Percentiles rank a stretch among this genome's conserved stretches.
These are phyloP conservation scores for Porites cylindrica DNA, from an alignment of 92 coral and sea anemone species.

Conservation along the genomic window DNA sequence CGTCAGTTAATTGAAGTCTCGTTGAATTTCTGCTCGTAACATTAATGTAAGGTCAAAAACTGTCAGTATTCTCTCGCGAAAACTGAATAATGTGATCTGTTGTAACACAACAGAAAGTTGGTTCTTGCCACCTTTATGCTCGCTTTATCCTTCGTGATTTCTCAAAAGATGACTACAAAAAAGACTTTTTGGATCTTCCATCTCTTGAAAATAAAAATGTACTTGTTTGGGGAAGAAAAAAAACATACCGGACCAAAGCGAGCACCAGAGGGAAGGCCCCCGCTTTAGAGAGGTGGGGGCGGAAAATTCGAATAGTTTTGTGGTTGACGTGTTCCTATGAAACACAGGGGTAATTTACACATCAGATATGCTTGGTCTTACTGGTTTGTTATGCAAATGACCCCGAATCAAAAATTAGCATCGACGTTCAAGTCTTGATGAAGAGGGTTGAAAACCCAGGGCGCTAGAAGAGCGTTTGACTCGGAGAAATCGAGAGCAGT, in stretches of 20 bases:
- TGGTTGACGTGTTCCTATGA: background rate
- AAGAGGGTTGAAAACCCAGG: background rate
- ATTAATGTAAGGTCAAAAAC: too few relatives aligned
- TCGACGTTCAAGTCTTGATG: conserved; percentile 36
- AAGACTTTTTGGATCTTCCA: too few relatives aligned
- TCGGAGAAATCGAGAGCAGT: conserved; percentile 12
- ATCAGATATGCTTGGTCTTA: conserved; percentile 18
- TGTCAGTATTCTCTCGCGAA: too few relatives aligned
- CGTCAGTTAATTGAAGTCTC: too few relatives aligned
- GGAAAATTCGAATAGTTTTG: background rate
- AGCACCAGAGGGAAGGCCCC: too few relatives aligned
- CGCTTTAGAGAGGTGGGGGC: too few relatives aligned
- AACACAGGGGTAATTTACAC: conserved; percentile 17
- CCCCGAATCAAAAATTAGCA: conserved; percentile 39
- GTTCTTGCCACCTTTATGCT: background rate
- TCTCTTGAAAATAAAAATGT: too few relatives aligned
- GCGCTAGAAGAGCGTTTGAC: background rate
- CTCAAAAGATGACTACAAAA: background rate
- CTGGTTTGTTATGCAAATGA: conserved; percentile 47
- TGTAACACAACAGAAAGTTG: too few relatives aligned
- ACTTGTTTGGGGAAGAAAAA: too few relatives aligned
- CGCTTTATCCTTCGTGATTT: background rate
- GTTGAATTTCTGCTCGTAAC: background rate
- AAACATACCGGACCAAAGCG: too few relatives aligned
- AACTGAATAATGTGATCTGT: too few relatives aligned